A percentile compares a stretch with the other conserved stretches of the same genome.
These are phyloP conservation scores for Pelmatolapia mariae DNA, from an alignment of 2,113 vertebrate genomes.

Conservation along the genomic window DNA sequence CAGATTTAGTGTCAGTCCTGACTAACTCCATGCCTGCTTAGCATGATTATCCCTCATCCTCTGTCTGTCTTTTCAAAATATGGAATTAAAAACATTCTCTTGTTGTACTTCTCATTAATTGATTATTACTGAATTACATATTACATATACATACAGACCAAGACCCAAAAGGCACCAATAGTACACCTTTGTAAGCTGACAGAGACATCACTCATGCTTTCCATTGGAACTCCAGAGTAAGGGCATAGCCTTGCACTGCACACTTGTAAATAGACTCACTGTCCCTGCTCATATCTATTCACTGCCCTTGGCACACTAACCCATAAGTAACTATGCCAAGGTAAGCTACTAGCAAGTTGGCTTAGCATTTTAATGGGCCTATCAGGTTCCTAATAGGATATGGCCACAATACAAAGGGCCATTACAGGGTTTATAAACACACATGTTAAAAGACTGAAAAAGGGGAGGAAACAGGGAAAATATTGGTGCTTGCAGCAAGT, in stretches of 20 bases:
- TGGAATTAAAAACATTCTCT: not conserved
- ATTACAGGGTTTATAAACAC: conserved; percentile 5
- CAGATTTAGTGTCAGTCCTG: not conserved
- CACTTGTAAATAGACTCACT: not conserved
- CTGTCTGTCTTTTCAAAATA: not conserved
- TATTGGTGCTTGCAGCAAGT: not conserved
- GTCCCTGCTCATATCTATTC: not conserved
- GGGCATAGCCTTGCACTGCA: conserved; percentile 23
- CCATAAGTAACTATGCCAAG: conserved; percentile 2
- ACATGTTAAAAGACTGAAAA: not conserved
- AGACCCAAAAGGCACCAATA: not conserved
- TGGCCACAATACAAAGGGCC: not conserved
- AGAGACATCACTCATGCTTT: conserved; percentile 42
- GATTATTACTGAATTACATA: not conserved
- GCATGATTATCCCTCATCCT: not conserved
- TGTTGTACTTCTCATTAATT: not conserved
- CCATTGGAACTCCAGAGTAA: conserved; percentile 29
- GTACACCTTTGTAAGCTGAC: not conserved
- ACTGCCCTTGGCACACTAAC: conserved; percentile 11
- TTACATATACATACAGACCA: not conserved
- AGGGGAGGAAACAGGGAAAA: no score
- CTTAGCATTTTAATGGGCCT: conserved; percentile 1
- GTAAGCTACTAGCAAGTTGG: not conserved
- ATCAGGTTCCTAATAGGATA: conserved; percentile 16
- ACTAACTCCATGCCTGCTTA: not conserved